These are phyloP conservation scores for Gambusia yucatana DNA, from an alignment of 2,797 vertebrate genomes.

Conservation along the genomic window DNA sequence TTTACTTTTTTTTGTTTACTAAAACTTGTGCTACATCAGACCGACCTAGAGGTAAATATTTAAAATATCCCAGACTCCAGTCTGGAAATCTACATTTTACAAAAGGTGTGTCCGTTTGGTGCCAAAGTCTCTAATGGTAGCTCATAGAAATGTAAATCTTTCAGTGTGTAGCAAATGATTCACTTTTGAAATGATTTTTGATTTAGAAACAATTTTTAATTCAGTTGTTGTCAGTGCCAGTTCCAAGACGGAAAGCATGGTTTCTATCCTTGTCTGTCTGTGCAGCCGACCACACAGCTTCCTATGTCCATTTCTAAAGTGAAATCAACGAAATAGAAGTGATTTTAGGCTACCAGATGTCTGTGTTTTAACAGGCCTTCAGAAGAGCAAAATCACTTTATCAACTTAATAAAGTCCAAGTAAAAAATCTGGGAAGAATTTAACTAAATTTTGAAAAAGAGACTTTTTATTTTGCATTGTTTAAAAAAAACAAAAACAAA, in stretches of 20 bases:
- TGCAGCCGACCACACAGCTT: too few relatives aligned
- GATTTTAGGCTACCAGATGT: too few relatives aligned
- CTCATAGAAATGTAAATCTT: not conserved
- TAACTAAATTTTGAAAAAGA: not conserved
- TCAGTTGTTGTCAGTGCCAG: constrained; percentile 75
- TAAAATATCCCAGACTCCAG: constrained; percentile 1
- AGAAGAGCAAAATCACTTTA: too few relatives aligned
- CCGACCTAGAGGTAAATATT: not conserved
- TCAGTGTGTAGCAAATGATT: too few relatives aligned
- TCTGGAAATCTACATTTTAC: not conserved
- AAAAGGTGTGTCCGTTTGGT: not conserved
- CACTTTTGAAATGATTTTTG: too few relatives aligned
- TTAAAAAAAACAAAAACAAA: too few relatives aligned
- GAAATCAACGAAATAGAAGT: too few relatives aligned
- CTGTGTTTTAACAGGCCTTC: too few relatives aligned
- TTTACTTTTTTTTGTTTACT: constrained; percentile 6
- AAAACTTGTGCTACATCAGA: not conserved
- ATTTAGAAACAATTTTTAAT: too few relatives aligned
- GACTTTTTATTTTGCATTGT: too few relatives aligned
- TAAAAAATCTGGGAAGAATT: not conserved
- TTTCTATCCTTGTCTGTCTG: too few relatives aligned
- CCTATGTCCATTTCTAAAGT: too few relatives aligned
- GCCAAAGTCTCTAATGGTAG: not conserved
- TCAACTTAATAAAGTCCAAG: not conserved
- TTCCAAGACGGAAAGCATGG: constrained; percentile 3